Base-by-base conservation (phyloP, 2,797 vertebrate genomes). In the Chloroceryle inda region DNA sequence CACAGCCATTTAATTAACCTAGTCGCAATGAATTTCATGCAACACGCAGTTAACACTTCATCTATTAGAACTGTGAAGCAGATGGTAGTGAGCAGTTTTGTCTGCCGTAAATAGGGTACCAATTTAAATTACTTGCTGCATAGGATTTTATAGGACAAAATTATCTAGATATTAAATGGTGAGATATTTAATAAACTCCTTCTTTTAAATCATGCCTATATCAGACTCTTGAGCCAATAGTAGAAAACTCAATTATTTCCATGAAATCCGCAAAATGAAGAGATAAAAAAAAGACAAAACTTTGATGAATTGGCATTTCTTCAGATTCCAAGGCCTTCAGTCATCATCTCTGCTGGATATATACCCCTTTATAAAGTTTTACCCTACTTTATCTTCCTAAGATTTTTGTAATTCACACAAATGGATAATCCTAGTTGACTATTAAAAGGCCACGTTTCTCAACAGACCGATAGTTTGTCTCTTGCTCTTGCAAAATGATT, bases 1-100 rank as follows among this genome's bases (percentile, higher is more conserved):
- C 97, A 93, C 94, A 95, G 92, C 92, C 96, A 95, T 97, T 97
- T 97, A 97, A 97, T 97, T 97, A 97, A 96, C 95, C 96, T 80
- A 94, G 92, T 96, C 95, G 85, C 96, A 96, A 96, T 95, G 95
- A 96, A 97, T 97, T 97, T 97, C 95, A 92, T 93, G 95, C 95
- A 97, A 97, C 96, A 95, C 4, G 37, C 96, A 96, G 95, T 96
- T 96, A 96, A 96, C 95, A 96, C 96, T 96, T 96, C 95, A 96
- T 97, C 96, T 96, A 96, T 96, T 96, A 97, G 97, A 95, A 95
- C 86, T 77, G 93, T 4, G 7, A 95, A 96, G 86, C 96, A 97
- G 97, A 97, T 98, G 97, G 96, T 95, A 92, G 95, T 26, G 89
- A 97, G 92, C 85, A 92, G 96, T 95, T 94, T 94, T 96, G 91